A percentile compares a stretch with the other conserved stretches of the same genome.
Conservation (phyloP, 35 echinoderm and acorn worm genomes). For the Hemicentrotus pulcherrimus region DNA sequence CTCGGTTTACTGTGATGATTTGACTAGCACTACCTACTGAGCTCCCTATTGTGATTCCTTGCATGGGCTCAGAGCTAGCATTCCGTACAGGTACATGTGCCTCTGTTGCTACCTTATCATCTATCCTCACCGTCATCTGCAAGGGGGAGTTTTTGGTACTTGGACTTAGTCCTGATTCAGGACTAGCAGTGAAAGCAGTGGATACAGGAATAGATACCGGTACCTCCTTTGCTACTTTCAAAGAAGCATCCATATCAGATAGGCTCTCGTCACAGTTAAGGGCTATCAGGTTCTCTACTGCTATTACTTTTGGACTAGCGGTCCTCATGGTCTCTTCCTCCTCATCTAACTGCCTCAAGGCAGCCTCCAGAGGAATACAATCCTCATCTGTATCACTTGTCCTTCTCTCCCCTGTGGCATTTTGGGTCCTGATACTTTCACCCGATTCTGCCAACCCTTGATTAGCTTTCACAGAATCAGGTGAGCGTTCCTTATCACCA, state of each 20-base stretch:
- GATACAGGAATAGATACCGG: not conserved
- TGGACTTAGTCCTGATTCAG: not conserved
- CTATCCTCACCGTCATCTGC: not conserved
- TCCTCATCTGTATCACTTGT: not conserved
- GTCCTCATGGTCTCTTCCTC: not conserved
- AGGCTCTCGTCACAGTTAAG: not conserved
- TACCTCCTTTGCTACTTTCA: not conserved
- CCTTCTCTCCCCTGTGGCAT: not conserved
- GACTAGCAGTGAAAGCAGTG: not conserved
- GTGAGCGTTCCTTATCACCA: not conserved
- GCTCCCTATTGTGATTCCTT: not conserved
- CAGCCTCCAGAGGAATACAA: conserved; percentile 26
- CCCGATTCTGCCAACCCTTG: not conserved
- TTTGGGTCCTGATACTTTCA: not conserved
- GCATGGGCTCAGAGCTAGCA: not conserved
- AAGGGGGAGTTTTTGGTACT: not conserved
- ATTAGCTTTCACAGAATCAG: not conserved
- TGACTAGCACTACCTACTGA: not conserved
- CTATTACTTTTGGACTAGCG: not conserved
- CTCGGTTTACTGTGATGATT: not conserved
- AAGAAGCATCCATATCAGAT: not conserved
- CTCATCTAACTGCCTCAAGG: not conserved
- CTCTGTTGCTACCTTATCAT: not conserved
- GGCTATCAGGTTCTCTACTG: not conserved
- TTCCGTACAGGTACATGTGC: not conserved